Percentiles rank a stretch among this genome's conserved stretches.
phyloP scores from a whole-genome alignment of 1,140 invertebrate genomes.

The Chelonus insularis region DNA sequence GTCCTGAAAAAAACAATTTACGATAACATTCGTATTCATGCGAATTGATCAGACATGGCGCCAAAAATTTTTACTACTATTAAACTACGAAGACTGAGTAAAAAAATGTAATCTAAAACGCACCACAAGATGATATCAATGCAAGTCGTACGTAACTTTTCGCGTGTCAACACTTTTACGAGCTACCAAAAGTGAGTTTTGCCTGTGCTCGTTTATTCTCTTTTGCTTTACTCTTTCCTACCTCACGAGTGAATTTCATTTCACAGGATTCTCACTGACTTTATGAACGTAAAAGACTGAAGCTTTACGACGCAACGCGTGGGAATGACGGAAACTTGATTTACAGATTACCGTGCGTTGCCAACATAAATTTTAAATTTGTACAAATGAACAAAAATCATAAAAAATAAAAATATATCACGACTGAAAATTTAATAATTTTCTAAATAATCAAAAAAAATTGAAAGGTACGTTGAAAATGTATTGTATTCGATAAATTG shows the following conservation, averaged over 20 bases:
- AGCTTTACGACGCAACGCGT: conserved; percentile 48
- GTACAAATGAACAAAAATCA: not conserved
- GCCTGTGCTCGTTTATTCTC: not conserved
- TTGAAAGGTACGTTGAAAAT: too few relatives aligned
- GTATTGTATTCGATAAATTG: too few relatives aligned
- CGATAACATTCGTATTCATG: too few relatives aligned
- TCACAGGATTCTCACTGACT: conserved; percentile 34
- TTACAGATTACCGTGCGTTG: not conserved
- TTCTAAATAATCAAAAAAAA: too few relatives aligned
- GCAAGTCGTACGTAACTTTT: conserved; percentile 37
- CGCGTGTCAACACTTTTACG: conserved; percentile 49
- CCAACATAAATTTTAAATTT: not conserved
- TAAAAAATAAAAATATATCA: not conserved
- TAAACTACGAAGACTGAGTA: too few relatives aligned
- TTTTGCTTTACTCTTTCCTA: conserved; percentile 21
- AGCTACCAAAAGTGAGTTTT: conserved; percentile 23
- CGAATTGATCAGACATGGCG: too few relatives aligned
- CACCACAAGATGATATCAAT: conserved; percentile 25
- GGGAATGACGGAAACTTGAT: conserved; percentile 6
- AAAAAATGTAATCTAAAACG: too few relatives aligned
- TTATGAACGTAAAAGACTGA: conserved; percentile 49
- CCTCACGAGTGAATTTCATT: conserved; percentile 24
- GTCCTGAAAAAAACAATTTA: too few relatives aligned
- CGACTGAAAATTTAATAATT: too few relatives aligned
- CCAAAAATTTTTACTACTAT: too few relatives aligned